Percentiles rank a stretch among this genome's conserved stretches.
These are phyloP conservation scores for Brachionus paranguensis DNA, from an alignment of 1,140 invertebrate genomes.

Conservation along the genomic window DNA sequence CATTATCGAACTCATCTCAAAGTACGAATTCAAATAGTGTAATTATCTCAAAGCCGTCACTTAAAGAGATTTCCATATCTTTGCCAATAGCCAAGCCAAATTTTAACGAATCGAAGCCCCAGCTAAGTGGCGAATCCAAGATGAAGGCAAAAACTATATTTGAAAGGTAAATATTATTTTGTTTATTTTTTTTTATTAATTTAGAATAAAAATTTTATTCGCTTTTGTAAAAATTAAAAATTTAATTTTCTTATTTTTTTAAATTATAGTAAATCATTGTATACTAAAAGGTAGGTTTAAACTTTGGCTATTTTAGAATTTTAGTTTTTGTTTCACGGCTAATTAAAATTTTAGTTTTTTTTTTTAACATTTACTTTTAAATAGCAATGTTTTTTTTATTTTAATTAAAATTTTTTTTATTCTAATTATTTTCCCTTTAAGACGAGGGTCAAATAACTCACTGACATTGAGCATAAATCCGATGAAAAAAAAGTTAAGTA, in stretches of 20 bases:
- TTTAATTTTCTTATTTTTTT: not conserved
- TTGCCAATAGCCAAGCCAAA: constrained; percentile 21
- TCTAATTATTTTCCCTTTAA: not conserved
- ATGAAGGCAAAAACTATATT: constrained; percentile 31
- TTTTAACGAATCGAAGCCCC: constrained; percentile 30
- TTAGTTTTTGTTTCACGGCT: not conserved
- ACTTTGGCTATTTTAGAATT: not conserved
- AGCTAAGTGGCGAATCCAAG: constrained; percentile 19
- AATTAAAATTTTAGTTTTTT: not conserved
- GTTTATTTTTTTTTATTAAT: not conserved
- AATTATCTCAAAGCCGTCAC: not conserved
- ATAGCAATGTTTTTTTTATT: not conserved
- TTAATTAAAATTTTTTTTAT: not conserved
- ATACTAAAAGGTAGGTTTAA: constrained; percentile 34
- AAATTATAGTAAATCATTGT: constrained; percentile 29
- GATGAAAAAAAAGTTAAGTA: constrained; percentile 12
- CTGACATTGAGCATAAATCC: not conserved
- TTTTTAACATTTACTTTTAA: not conserved
- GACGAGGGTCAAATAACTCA: constrained; percentile 38
- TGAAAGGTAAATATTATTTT: constrained; percentile 24
- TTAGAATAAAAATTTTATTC: not conserved
- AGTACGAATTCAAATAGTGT: not conserved
- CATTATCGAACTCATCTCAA: constrained; percentile 3
- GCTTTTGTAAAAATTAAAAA: not conserved
- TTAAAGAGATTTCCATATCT: constrained; percentile 29